Percentiles rank a stretch among this genome's conserved stretches.
phyloP scores from a whole-genome alignment of 2,797 vertebrate species.

The Etheostoma nigrum region DNA sequence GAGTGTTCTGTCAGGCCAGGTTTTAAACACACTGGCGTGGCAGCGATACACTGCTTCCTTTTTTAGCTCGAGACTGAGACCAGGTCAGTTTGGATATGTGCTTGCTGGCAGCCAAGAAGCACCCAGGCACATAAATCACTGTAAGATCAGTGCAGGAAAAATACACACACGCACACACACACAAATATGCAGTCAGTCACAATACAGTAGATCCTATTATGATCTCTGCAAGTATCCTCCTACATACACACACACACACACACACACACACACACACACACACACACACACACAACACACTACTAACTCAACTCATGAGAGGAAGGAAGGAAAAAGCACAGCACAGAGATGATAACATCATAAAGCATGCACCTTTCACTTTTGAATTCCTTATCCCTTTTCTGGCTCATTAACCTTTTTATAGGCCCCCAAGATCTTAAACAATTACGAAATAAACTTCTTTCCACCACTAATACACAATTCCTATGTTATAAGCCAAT shows the following conservation, averaged over 20 bases:
- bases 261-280: no score
- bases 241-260: conserved; percentile 9
- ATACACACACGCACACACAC: background rate
- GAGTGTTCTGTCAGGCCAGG: conserved; percentile 58
- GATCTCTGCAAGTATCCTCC: conserved; percentile 25
- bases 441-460: background rate
- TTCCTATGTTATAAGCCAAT: no score
- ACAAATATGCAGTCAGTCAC: conserved; percentile 31
- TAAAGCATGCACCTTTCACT: background rate
- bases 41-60: conserved; percentile 66
- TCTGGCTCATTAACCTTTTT: background rate
- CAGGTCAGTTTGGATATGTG: conserved; percentile 58
- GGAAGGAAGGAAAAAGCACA: conserved; percentile 3
- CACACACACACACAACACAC: background rate
- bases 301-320: conserved; percentile 7
- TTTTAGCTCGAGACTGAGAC: conserved; percentile 74
- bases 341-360: conserved; percentile 1
- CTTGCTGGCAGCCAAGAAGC: conserved; percentile 61
- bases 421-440: background rate
- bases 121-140: conserved; percentile 67
- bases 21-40: conserved; percentile 66
- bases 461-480: background rate
- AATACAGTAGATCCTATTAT: conserved; percentile 48
- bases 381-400: background rate
- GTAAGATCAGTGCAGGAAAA: conserved; percentile 48